Evolutionary conservation across 2,113 vertebrate species (phyloP), one percentile per base, ranked within the genome.

Genomic region (Protobothrops mucrosquamatus): DNA sequence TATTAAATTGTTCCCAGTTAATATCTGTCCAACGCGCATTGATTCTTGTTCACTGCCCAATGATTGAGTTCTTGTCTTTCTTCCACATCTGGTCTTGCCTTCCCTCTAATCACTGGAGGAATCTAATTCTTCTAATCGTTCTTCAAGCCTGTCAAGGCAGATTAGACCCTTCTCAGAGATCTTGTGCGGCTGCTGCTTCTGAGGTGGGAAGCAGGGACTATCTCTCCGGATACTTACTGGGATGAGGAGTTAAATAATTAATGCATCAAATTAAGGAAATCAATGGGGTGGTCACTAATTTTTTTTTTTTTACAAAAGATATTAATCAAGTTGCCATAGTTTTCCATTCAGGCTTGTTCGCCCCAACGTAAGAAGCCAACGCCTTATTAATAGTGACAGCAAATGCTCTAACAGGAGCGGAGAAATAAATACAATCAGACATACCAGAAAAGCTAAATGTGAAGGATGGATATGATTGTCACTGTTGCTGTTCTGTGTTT

Each of bases 181-280:
- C 43, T 29, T 10, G 3, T 81, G 48, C 3, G 7, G 18, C n/a
- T 93, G 89, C 3, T 54, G 94, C 20, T 39, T 39, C 39, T 22
- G 64, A 43, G 26, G 91, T 39, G 86, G 91, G 26, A 8, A 39
- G 55, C 39, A 59, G 5, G 48, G 52, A 61, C 14, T 34, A 34
- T 22, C 43, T 94, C 92, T 92, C 26, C 59, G 14, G 87, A 91
- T 51, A 61, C 92, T 95, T 93, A 95, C 20, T 89, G 48, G 90
- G 94, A 96, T 85, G 26, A 54, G 11, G 81, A 92, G 2, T 2
- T 55, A 93, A 91, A 86, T 89, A 93, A 95, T 90, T 0, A 0
- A 87, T 89, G 51, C 64, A 88, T 88, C 46, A 90, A 46, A 93
- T 95, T 57, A 4, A 2, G 90, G 94, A 93, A 93, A 92, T 43